Evolutionary conservation across 2,888 invertebrate species (phyloP).

Genomic region (Conistra vaccinii): DNA sequence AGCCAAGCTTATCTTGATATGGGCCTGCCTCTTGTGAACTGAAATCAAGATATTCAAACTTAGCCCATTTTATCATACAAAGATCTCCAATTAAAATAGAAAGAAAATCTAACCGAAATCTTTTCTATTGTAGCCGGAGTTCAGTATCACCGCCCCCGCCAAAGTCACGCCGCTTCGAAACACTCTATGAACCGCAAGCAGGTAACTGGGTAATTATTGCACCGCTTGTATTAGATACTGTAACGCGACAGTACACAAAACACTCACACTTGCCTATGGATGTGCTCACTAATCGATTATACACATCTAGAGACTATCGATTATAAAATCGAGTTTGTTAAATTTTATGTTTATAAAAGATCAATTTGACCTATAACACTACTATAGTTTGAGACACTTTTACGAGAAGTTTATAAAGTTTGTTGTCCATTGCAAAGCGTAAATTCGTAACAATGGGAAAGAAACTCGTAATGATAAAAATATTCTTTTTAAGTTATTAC

Average conservation of each 20-base stretch:
- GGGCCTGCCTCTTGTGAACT: not conserved
- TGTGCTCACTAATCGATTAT: not conserved
- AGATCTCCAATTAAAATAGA: conserved; percentile 24
- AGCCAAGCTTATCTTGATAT: not conserved
- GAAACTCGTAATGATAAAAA: not conserved
- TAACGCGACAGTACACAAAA: conserved; percentile 32
- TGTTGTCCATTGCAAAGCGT: not conserved
- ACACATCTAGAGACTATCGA: not conserved
- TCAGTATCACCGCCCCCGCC: conserved; percentile 88
- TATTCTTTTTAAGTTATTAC: not conserved
- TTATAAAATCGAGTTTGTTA: not conserved
- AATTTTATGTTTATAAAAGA: not conserved
- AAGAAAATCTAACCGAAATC: conserved; percentile 8
- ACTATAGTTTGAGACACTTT: not conserved
- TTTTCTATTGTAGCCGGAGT: conserved; percentile 73
- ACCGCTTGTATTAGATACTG: conserved; percentile 80
- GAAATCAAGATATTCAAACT: conserved; percentile 2
- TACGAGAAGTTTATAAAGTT: not conserved
- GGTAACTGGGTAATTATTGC: conserved; percentile 90
- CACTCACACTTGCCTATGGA: conserved; percentile 1
- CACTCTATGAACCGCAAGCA: conserved; percentile 85
- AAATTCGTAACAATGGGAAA: not conserved
- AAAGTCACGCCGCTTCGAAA: conserved; percentile 86
- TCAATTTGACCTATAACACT: not conserved
- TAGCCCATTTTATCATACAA: not conserved